Evolutionary conservation across 2,113 vertebrate genomes (phyloP), one percentile per base, ranked within the genome.

Genomic region (Empidonax traillii): DNA sequence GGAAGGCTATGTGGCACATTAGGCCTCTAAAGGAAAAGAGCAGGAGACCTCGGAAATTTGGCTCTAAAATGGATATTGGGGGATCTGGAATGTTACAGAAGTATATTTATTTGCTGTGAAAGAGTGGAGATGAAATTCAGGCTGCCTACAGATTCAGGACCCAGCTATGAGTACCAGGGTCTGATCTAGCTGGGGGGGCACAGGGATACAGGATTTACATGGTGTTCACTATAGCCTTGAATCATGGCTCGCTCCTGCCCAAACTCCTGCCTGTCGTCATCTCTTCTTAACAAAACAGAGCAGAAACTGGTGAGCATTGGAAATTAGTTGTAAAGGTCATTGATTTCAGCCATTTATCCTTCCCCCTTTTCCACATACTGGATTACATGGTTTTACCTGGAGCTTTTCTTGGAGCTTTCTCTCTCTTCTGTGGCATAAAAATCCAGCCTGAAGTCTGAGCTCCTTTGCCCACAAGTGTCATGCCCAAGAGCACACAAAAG

Each of bases 241-340:
- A 53, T 68, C 44, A 53, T 14, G 30, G 11, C n/a, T 68, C n/a
- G 4, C 20, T 65, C 24, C 71, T 62, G 35, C 59, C 76, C 56
- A 46, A 33, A 61, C 17, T 71, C 43, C 53, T 52, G 43, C 65
- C 37, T 85, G 41, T 33, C 7, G 0, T 44, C 9, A 2, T 51
- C 56, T 74, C 1, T 63, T 53, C 61, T 92, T 52, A 85, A 79
- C 71, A 71, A 75, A 85, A 61, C 68, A 53, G 46, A 81, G 52
- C 43, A 68, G 46, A 37, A 90, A 72, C 41, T 63, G 69, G 41
- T 69, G 46, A 67, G n/a, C 51, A 37, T 24, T 89, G 37, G 51
- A 76, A 94, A 82, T 81, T 66, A 53, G 23, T 73, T 95, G 61
- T 47, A 95, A 85, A 96, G 77, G 58, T 94, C 85, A 58, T 30